phyloP scores from a whole-genome alignment of 2,797 vertebrate genomes.

The Scomberomorus guttatus region DNA sequence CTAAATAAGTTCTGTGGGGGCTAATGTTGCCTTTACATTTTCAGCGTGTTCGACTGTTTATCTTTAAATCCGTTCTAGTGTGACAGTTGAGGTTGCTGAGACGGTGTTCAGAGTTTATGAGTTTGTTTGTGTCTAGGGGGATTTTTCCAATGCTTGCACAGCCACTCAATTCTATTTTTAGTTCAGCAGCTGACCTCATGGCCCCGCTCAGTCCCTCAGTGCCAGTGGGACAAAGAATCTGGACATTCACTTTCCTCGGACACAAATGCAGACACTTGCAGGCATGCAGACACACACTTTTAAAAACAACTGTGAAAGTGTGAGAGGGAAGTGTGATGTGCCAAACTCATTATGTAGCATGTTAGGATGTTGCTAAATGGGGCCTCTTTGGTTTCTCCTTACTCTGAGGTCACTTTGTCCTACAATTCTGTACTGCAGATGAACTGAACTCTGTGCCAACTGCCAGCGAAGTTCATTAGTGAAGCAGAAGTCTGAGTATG shows the following conservation, averaged over 20 bases:
- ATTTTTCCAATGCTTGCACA: conserved; percentile 63
- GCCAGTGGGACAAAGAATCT: conserved; percentile 68
- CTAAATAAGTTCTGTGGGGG: neutral
- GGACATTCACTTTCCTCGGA: conserved; percentile 61
- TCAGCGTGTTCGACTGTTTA: conserved; percentile 3
- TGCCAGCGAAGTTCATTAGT: conserved; percentile 74
- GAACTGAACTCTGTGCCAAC: conserved; percentile 67
- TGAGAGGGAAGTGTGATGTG: conserved; percentile 55
- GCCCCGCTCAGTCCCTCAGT: conserved; percentile 64
- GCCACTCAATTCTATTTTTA: conserved; percentile 81
- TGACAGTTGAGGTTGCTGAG: conserved; percentile 29
- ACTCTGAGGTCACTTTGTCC: conserved; percentile 77
- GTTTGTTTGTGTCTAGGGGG: conserved; percentile 64
- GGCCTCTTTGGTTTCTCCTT: conserved; percentile 59
- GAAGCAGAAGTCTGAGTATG: conserved; percentile 75
- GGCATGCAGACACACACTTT: conserved; percentile 47
- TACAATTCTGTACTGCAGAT: conserved; percentile 62
- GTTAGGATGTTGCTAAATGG: conserved; percentile 61
- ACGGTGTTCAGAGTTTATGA: conserved; percentile 46
- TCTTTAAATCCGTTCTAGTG: conserved; percentile 21
- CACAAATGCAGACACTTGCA: conserved; percentile 54
- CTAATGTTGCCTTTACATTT: conserved; percentile 7
- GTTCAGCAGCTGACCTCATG: conserved; percentile 69
- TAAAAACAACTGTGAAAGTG: conserved; percentile 62
- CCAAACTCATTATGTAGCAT: conserved; percentile 65